These are phyloP conservation scores for Daboia siamensis DNA, from an alignment of 2,113 vertebrate genomes.

Conservation along the genomic window DNA sequence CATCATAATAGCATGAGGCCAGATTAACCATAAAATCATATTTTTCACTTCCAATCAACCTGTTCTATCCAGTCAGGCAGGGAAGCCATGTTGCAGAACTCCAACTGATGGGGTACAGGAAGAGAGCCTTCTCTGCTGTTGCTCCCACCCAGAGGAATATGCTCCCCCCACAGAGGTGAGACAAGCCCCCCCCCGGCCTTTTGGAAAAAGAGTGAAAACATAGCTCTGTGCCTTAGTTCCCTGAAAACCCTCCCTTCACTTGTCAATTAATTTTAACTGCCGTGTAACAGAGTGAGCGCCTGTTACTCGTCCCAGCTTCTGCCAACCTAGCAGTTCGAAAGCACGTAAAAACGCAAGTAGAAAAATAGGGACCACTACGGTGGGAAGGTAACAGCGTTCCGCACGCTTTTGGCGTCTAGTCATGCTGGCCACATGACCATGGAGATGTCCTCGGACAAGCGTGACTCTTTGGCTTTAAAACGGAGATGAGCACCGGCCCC, in stretches of 20 bases:
- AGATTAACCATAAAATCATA: too few relatives aligned
- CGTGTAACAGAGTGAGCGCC: too few relatives aligned
- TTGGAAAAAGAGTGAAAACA: not conserved
- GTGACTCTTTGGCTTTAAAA: too few relatives aligned
- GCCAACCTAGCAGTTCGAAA: too few relatives aligned
- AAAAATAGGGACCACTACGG: too few relatives aligned
- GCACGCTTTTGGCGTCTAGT: too few relatives aligned
- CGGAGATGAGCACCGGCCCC: too few relatives aligned
- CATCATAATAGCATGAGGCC: not conserved
- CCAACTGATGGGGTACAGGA: not conserved
- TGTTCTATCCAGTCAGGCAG: not conserved
- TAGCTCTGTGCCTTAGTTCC: not conserved
- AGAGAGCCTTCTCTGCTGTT: not conserved
- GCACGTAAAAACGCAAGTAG: too few relatives aligned
- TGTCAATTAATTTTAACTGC: not conserved
- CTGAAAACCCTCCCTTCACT: not conserved
- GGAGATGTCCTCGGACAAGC: too few relatives aligned
- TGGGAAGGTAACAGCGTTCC: too few relatives aligned
- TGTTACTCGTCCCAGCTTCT: too few relatives aligned
- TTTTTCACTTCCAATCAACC: not conserved
- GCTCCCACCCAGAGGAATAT: not conserved
- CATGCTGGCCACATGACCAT: too few relatives aligned
- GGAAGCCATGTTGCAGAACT: not conserved
- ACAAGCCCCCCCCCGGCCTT: not conserved
- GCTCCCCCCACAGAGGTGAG: not conserved